phyloP scores from a whole-genome alignment of 2,113 vertebrate species.

The Chaetorhynchus papuensis region DNA sequence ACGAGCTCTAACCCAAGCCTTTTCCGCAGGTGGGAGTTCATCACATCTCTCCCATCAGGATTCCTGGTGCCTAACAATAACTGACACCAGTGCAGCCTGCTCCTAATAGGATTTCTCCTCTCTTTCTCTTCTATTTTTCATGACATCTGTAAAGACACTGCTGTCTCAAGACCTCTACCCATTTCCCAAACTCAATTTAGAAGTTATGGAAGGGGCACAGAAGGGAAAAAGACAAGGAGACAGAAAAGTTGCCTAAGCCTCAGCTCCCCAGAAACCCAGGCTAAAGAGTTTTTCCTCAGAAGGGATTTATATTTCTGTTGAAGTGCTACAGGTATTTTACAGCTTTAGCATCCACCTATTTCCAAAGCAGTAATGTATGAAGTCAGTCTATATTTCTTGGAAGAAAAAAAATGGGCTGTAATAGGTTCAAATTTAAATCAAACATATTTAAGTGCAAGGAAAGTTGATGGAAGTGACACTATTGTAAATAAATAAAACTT shows the following conservation, averaged over 20 bases:
- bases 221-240: background rate
- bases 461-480: background rate
- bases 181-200: background rate
- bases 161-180: background rate
- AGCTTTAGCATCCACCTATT: background rate
- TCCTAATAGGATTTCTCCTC: background rate
- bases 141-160: background rate
- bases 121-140: background rate
- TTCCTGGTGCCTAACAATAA: background rate
- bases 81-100: background rate
- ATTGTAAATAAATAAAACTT: background rate
- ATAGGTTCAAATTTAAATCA: constrained; percentile 5
- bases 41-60: background rate
- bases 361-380: constrained; percentile 36
- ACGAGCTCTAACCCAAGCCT: background rate
- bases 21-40: background rate
- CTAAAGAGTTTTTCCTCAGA: background rate
- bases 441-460: background rate
- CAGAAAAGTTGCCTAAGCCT: background rate
- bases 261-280: background rate
- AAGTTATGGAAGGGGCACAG: background rate
- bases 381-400: background rate
- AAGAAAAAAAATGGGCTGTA: background rate
- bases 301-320: background rate
- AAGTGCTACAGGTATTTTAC: background rate